These are phyloP conservation scores for Apogon hyalosoma DNA, from an alignment of 2,797 vertebrate genomes.

Conservation along the genomic window DNA sequence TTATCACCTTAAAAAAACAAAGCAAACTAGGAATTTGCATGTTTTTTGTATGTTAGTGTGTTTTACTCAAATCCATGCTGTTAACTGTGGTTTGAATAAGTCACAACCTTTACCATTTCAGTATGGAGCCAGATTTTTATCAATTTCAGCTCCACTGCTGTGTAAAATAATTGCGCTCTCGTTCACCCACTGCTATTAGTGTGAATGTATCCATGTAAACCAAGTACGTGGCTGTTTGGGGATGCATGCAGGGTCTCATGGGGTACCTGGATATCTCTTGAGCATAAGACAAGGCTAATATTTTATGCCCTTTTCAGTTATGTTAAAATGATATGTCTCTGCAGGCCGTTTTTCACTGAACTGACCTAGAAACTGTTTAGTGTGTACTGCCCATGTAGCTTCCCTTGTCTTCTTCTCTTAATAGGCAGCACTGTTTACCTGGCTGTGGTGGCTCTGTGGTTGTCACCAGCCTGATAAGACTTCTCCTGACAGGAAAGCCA, in stretches of 20 bases:
- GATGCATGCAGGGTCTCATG: conserved; percentile 49
- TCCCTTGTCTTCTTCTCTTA: conserved; percentile 44
- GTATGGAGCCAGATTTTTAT: conserved; percentile 18
- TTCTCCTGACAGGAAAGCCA: conserved; percentile 69
- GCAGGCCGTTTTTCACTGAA: conserved; percentile 46
- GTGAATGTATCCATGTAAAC: conserved; percentile 35
- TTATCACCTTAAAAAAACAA: no score
- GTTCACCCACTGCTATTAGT: conserved; percentile 45
- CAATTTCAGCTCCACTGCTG: conserved; percentile 23
- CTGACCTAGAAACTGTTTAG: conserved; percentile 61
- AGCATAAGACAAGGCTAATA: conserved; percentile 49
- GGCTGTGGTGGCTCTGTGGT: conserved; percentile 58
- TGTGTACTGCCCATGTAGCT: conserved; percentile 41
- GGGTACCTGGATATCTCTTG: conserved; percentile 32
- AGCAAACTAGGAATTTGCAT: conserved; percentile 29
- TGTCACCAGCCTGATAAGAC: conserved; percentile 67
- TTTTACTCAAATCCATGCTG: conserved; percentile 26
- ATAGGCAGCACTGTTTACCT: conserved; percentile 66
- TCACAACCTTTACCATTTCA: conserved; percentile 29
- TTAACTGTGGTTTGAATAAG: background rate
- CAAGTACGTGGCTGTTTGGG: conserved; percentile 44
- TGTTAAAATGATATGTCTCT: conserved; percentile 55
- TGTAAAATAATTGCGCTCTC: conserved; percentile 15
- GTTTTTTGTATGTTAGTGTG: conserved; percentile 31
- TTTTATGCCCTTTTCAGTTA: conserved; percentile 59